Percentiles rank a stretch among this genome's conserved stretches.
These are phyloP conservation scores for Rhyzopertha dominica DNA, from an alignment of 1,140 invertebrate species.

Conservation along the genomic window DNA sequence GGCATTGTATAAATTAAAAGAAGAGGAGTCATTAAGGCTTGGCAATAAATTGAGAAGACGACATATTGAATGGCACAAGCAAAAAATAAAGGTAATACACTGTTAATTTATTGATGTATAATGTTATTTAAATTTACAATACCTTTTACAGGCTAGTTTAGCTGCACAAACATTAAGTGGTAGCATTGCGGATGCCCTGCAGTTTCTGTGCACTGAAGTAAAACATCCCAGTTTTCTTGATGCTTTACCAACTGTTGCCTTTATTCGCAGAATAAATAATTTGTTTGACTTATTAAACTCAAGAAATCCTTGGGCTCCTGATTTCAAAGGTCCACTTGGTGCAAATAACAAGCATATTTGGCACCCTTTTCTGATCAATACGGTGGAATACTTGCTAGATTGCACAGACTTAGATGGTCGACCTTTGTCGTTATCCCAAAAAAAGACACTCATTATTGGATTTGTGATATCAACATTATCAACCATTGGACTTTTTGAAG, in stretches of 20 bases:
- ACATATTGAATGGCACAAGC: conserved; percentile 5
- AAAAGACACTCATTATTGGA: conserved; percentile 12
- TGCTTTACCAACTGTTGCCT: conserved; percentile 19
- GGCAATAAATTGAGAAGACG: conserved; percentile 3
- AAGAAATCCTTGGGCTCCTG: conserved; percentile 17
- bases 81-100: conserved; percentile 5
- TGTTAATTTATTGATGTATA: background rate
- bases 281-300: conserved; percentile 33
- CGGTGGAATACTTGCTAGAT: conserved; percentile 6
- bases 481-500: conserved; percentile 9
- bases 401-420: conserved; percentile 1
- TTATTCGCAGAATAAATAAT: conserved; percentile 26
- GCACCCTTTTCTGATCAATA: conserved; percentile 12
- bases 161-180: conserved; percentile 28
- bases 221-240: conserved; percentile 20
- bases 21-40: background rate
- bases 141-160: conserved; percentile 16
- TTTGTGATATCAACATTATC: conserved; percentile 10
- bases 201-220: conserved; percentile 14
- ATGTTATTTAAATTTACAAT: background rate
- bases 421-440: background rate
- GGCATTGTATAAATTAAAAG: conserved; percentile 4
- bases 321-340: conserved; percentile 27
- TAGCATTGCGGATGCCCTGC: conserved; percentile 25
- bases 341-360: conserved; percentile 13